A percentile compares a stretch with the other conserved stretches of the same genome.
phyloP scores from a whole-genome alignment of 2,797 vertebrate genomes.

The Setipinna tenuifilis region DNA sequence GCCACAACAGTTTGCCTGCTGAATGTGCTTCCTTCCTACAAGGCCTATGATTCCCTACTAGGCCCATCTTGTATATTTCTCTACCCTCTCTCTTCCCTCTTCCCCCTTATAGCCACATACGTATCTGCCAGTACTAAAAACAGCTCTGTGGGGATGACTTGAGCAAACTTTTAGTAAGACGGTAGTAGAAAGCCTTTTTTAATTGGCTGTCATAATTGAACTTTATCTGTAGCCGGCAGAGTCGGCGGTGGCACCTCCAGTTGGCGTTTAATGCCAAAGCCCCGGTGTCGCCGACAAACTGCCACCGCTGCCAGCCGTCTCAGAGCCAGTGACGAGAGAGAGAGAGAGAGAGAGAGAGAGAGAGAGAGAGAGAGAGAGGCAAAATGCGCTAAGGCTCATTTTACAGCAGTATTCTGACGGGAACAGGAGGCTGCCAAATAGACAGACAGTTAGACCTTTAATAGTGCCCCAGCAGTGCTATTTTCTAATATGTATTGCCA shows the following conservation, averaged over 20 bases:
- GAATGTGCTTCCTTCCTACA: neutral
- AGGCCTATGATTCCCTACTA: neutral
- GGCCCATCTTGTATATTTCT: neutral
- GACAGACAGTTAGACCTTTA: conserved; percentile 26
- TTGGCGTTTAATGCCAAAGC: conserved; percentile 27
- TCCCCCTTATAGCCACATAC: neutral
- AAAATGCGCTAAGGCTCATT: conserved; percentile 24
- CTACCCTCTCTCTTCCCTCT: neutral
- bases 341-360: conserved; percentile 8
- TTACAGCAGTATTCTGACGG: conserved; percentile 26
- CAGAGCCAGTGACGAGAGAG: conserved; percentile 1
- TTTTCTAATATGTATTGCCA: conserved; percentile 13
- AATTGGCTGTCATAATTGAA: conserved; percentile 66
- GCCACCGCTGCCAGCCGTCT: too few species aligned
- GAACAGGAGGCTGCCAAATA: conserved; percentile 19
- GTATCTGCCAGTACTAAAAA: neutral
- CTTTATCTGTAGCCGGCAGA: conserved; percentile 54
- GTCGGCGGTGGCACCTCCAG: neutral
- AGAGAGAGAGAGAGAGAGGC: conserved; percentile 3
- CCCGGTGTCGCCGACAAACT: neutral
- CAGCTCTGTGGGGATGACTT: neutral
- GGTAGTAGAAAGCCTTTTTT: conserved; percentile 56
- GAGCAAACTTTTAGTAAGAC: conserved; percentile 39
- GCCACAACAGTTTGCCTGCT: neutral
- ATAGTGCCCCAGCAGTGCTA: conserved; percentile 1